phyloP scores from a whole-genome alignment of 2,888 invertebrate species.

The Lasiommata megera region DNA sequence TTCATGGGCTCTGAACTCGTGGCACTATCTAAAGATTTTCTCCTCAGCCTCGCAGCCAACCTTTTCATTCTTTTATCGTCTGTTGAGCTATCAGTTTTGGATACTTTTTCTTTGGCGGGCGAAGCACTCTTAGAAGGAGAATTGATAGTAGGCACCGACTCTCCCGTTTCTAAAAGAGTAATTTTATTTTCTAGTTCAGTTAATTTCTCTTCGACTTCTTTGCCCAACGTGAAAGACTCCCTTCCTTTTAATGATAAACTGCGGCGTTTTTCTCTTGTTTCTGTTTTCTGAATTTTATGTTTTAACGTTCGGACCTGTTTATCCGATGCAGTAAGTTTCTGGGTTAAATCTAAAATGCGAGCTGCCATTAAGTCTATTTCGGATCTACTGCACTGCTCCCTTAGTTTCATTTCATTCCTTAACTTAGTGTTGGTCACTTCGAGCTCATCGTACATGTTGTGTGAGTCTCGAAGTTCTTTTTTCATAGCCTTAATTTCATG shows the following conservation, averaged over 20 bases:
- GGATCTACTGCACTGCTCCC: constrained; percentile 84
- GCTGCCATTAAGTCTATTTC: constrained; percentile 91
- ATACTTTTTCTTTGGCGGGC: constrained; percentile 77
- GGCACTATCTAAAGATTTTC: constrained; percentile 90
- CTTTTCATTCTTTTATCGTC: constrained; percentile 78
- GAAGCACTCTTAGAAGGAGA: constrained; percentile 78
- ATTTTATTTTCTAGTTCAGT: constrained; percentile 91
- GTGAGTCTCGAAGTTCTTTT: constrained; percentile 88
- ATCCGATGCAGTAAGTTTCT: constrained; percentile 90
- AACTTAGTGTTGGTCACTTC: constrained; percentile 90
- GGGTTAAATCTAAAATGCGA: constrained; percentile 91
- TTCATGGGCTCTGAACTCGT: constrained; percentile 91
- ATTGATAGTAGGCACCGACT: constrained; percentile 66
- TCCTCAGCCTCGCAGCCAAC: constrained; percentile 81
- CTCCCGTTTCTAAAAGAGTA: constrained; percentile 82
- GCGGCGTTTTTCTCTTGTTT: constrained; percentile 88
- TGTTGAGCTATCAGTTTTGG: constrained; percentile 70
- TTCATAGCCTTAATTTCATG: constrained; percentile 92
- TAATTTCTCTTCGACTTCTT: constrained; percentile 92
- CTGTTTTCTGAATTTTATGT: constrained; percentile 89
- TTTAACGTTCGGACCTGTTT: constrained; percentile 90
- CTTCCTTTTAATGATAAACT: constrained; percentile 91
- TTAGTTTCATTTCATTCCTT: constrained; percentile 85
- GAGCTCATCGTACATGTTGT: constrained; percentile 89
- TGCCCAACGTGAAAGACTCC: constrained; percentile 89